A percentile compares a stretch with the other conserved stretches of the same genome.
Evolutionary conservation across 2,888 invertebrate species (phyloP).

Genomic region (Drosophila percnosoma): DNA sequence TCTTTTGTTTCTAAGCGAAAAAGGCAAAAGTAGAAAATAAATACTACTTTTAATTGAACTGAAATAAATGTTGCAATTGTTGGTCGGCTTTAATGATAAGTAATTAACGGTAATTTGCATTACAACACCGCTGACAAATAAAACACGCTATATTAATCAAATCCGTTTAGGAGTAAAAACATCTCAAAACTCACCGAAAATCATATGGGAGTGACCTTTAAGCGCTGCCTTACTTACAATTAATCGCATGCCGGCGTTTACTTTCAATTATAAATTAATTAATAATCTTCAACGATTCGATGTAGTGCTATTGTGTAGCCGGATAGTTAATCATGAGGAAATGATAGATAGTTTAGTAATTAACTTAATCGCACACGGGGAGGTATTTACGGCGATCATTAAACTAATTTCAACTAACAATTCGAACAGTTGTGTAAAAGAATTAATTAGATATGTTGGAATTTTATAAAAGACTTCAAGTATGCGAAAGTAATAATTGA

Average conservation of each 20-base stretch:
- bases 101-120: conserved; percentile 46
- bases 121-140: conserved; percentile 23
- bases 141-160: conserved; percentile 42
- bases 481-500: conserved; percentile 10
- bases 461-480: conserved; percentile 13
- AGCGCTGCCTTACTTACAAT: conserved; percentile 46
- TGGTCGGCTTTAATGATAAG: conserved; percentile 26
- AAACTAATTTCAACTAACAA: conserved; percentile 56
- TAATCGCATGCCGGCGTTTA: conserved; percentile 50
- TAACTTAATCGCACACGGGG: conserved; percentile 61
- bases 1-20: conserved; percentile 14
- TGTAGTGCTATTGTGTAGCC: conserved; percentile 25
- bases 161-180: conserved; percentile 13
- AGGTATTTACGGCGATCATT: conserved; percentile 41
- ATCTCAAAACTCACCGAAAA: neutral
- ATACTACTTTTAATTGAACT: neutral
- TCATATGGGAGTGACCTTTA: conserved; percentile 40
- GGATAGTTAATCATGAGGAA: conserved; percentile 62
- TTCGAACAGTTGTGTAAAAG: conserved; percentile 53
- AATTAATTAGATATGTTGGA: conserved; percentile 39
- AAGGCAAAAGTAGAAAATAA: conserved; percentile 14
- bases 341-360: conserved; percentile 68
- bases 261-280: conserved; percentile 70
- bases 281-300: conserved; percentile 69
- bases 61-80: conserved; percentile 19